Evolutionary conservation across 2,888 invertebrate genomes (phyloP).

Genomic region (Lasiommata megera): DNA sequence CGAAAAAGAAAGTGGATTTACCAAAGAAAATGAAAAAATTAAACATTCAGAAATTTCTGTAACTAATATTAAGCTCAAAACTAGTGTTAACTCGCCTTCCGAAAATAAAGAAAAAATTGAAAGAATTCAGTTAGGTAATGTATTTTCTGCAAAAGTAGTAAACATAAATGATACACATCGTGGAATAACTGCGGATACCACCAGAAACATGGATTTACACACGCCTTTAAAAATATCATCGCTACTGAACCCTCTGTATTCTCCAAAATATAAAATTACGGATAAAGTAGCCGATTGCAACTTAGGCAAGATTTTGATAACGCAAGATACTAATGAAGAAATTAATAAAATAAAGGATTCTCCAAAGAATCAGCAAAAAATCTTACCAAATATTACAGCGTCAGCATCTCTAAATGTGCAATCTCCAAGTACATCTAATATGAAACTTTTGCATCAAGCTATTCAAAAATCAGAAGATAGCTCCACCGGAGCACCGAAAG

Average conservation of each 20-base stretch:
- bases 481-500: background rate
- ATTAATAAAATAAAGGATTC: background rate
- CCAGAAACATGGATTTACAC: constrained; percentile 36
- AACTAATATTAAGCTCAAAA: background rate
- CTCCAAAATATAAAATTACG: constrained; percentile 37
- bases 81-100: background rate
- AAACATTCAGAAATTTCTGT: background rate
- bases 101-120: constrained; percentile 9
- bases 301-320: background rate
- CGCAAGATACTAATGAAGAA: background rate
- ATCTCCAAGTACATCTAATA: background rate
- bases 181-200: background rate
- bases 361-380: background rate
- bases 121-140: constrained; percentile 15
- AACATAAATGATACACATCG: background rate
- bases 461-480: constrained; percentile 1
- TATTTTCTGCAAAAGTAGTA: constrained; percentile 6
- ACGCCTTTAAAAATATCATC: constrained; percentile 67
- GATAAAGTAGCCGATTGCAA: background rate
- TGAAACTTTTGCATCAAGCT: background rate
- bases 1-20: background rate
- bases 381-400: background rate
- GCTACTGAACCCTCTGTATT: constrained; percentile 44
- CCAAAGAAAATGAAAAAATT: background rate
- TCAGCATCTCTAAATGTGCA: background rate